These are phyloP conservation scores for Hippocampus kuda DNA, from an alignment of 2,797 vertebrate species.

Conservation along the genomic window DNA sequence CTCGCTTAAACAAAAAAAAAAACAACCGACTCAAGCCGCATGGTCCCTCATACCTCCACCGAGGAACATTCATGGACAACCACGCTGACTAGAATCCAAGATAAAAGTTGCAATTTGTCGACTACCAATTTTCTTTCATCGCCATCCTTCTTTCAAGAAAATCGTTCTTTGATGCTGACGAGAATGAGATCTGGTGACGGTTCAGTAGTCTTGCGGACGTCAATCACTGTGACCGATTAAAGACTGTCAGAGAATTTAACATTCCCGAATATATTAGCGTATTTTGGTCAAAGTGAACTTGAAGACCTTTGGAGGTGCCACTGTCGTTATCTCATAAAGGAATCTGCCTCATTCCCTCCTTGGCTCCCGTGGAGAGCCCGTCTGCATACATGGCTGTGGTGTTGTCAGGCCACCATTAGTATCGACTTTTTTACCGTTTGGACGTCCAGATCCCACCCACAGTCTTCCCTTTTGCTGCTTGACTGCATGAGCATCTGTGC, in stretches of 20 bases:
- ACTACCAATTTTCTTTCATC: too few relatives aligned
- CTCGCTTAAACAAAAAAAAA: too few relatives aligned
- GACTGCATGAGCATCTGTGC: slow-evolving; percentile 51
- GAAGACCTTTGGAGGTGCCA: neutral
- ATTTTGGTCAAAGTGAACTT: neutral
- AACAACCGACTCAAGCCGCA: too few relatives aligned
- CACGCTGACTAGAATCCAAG: too few relatives aligned
- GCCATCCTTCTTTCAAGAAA: too few relatives aligned
- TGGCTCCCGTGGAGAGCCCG: neutral
- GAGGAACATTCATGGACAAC: too few relatives aligned
- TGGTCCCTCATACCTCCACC: too few relatives aligned
- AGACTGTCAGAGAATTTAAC: neutral
- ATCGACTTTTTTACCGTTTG: slow-evolving; percentile 11
- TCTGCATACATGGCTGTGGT: slow-evolving; percentile 28
- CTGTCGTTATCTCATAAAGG: neutral
- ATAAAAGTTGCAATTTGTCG: too few relatives aligned
- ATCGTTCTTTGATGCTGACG: too few relatives aligned
- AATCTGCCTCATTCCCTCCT: neutral
- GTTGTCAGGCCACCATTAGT: slow-evolving; percentile 23
- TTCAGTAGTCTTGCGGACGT: neutral
- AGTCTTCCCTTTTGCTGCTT: slow-evolving; percentile 39
- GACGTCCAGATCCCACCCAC: slow-evolving; percentile 21
- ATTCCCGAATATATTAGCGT: neutral
- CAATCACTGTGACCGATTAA: neutral
- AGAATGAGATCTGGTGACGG: too few relatives aligned